Conservation (phyloP, 2,797 vertebrate species). For the Syncerus caffer region DNA sequence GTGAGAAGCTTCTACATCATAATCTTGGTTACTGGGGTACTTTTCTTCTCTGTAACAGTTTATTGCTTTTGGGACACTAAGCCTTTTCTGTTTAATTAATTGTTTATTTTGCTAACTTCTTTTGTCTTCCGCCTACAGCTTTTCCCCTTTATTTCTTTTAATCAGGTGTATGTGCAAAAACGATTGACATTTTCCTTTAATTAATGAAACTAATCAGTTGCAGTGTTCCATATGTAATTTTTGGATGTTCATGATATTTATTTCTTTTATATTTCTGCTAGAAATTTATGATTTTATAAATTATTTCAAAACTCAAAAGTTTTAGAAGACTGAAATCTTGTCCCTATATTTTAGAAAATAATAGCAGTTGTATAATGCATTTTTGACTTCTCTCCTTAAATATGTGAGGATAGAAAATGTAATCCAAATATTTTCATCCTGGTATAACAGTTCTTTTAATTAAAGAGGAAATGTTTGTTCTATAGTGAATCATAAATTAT, state of each 20-base stretch:
- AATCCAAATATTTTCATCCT: conserved; percentile 8
- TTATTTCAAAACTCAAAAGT: neutral
- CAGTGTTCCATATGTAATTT: neutral
- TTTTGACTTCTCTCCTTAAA: neutral
- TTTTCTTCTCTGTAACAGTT: neutral
- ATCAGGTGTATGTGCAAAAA: neutral
- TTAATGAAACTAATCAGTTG: neutral
- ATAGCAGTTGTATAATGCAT: neutral
- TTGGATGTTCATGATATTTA: neutral
- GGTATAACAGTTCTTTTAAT: conserved; percentile 3
- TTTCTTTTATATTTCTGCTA: neutral
- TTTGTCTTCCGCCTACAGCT: neutral
- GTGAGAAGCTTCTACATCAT: neutral
- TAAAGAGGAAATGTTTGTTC: neutral
- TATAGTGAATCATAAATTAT: neutral
- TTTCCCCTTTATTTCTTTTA: neutral
- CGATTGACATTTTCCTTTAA: neutral
- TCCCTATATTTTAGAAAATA: neutral
- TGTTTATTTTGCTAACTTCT: neutral
- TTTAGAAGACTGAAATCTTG: neutral
- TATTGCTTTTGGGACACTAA: neutral
- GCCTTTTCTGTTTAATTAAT: neutral
- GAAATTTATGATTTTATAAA: neutral
- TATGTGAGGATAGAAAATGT: neutral
- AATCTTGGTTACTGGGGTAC: neutral